Base-by-base conservation (phyloP, 2,888 invertebrate genomes). In the Mantis religiosa region DNA sequence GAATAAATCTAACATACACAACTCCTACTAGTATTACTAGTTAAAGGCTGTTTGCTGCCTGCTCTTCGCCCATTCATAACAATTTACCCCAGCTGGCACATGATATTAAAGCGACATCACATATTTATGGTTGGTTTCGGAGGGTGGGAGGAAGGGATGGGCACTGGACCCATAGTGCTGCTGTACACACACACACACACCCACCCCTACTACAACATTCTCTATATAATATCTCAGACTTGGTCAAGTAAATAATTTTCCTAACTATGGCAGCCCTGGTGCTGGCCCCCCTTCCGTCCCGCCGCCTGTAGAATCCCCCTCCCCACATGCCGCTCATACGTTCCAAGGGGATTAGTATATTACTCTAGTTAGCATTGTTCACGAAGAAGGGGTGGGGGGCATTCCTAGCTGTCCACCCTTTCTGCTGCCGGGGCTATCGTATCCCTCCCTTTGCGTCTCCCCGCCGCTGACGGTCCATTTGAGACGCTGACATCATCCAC, bases 41-140 rank as follows among this genome's bases (percentile, higher is more conserved):
- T 89, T 89, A 89, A 90, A 90, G 89, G 89, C 84, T 90, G 90
- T 89, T 86, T 89, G 90, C 85, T 88, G 90, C 88, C 89, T 88
- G 87, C 89, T 89, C 89, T 89, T 89, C 88, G 92, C 92, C 93
- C 93, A 93, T 93, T 93, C 93, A 93, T 93, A 93, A 93, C 93
- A 93, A 93, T 93, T 93, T 93, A 92, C 92, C 92, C 92, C 93
- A 93, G 93, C 93, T 93, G 93, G 93, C 93, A 93, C 93, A 93
- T 93, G 93, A 93, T 93, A 93, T 93, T 93, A 93, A 93, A 92
- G 92, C 91, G 92, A 92, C 93, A 93, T 93, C 93, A 93, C 92
- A 93, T 93, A 93, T 93, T 93, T 93, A 93, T 93, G 93, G 93
- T 92, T 92, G 92, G 91, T 91, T 92, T 91, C 92, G 92, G 92